A percentile compares a stretch with the other conserved stretches of the same genome.
Evolutionary conservation across 2,113 vertebrate genomes (phyloP).

Genomic region (Cnemophilus loriae): DNA sequence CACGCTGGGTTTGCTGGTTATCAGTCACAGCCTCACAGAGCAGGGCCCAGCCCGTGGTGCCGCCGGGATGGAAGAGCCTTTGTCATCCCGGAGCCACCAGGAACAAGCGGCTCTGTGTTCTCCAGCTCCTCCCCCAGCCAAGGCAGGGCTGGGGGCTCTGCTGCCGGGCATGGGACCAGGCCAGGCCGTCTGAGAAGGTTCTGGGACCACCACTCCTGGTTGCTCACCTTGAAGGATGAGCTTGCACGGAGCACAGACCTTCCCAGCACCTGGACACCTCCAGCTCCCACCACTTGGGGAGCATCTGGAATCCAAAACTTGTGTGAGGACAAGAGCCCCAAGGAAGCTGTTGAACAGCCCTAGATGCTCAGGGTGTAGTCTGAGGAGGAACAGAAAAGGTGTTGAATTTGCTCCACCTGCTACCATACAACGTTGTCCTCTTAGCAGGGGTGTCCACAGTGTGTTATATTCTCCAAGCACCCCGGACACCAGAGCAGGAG

Average conservation of each 20-base stretch:
- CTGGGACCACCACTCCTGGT: not conserved
- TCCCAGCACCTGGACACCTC: not conserved
- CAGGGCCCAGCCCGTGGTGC: not conserved
- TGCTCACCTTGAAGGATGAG: not conserved
- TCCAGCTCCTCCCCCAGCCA: not conserved
- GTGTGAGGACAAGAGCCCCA: not conserved
- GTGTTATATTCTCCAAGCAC: accelerated
- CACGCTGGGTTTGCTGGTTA: not conserved
- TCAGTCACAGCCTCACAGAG: not conserved
- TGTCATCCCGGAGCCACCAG: not conserved
- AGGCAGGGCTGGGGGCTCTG: not conserved
- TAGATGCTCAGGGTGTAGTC: accelerated
- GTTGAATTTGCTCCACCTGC: not conserved
- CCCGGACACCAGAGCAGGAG: not conserved
- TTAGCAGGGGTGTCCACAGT: not conserved
- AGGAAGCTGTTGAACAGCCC: not conserved
- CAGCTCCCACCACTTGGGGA: not conserved
- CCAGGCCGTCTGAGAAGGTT: accelerated
- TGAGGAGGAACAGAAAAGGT: not conserved
- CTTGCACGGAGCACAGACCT: not conserved
- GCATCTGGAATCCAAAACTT: not conserved
- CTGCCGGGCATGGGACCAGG: accelerated
- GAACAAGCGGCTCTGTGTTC: not conserved
- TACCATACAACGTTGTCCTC: accelerated
- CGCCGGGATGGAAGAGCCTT: not conserved